A percentile compares a stretch with the other conserved stretches of the same genome.
phyloP scores from a whole-genome alignment of 2,113 vertebrate species.

The Cricetomys ansorgei region DNA sequence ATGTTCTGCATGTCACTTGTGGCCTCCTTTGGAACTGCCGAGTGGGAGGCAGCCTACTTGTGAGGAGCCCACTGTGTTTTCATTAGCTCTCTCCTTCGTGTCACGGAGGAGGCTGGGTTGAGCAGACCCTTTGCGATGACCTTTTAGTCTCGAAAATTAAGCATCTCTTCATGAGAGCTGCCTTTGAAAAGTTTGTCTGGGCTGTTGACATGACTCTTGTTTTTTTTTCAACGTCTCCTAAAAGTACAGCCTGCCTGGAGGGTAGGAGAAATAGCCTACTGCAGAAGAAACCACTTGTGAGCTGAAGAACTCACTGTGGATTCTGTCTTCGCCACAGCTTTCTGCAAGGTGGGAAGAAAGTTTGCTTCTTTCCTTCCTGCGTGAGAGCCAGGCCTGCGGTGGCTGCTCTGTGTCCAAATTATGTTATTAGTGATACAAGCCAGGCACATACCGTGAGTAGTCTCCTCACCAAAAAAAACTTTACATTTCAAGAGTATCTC shows the following conservation, averaged over 20 bases:
- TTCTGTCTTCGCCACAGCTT: not conserved
- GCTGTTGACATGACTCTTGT: not conserved
- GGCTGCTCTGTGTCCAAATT: too few species aligned
- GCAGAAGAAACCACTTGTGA: not conserved
- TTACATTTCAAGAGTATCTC: not conserved
- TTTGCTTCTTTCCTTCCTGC: not conserved
- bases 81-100: not conserved
- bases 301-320: not conserved
- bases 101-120: not conserved
- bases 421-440: fast-evolving
- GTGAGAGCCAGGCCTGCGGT: not conserved
- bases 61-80: not conserved
- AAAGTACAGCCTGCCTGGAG: conserved; percentile 20
- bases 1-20: not conserved
- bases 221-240: not conserved
- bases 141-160: conserved; percentile 20
- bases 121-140: not conserved
- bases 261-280: not conserved
- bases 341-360: not conserved
- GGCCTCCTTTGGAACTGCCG: not conserved
- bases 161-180: not conserved
- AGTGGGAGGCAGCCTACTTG: not conserved
- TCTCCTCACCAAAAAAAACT: not conserved
- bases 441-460: not conserved
- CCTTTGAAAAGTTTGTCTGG: not conserved